A percentile compares a stretch with the other conserved stretches of the same genome.
phyloP scores from a whole-genome alignment of 1,140 invertebrate genomes.

The Drosophila leontia region DNA sequence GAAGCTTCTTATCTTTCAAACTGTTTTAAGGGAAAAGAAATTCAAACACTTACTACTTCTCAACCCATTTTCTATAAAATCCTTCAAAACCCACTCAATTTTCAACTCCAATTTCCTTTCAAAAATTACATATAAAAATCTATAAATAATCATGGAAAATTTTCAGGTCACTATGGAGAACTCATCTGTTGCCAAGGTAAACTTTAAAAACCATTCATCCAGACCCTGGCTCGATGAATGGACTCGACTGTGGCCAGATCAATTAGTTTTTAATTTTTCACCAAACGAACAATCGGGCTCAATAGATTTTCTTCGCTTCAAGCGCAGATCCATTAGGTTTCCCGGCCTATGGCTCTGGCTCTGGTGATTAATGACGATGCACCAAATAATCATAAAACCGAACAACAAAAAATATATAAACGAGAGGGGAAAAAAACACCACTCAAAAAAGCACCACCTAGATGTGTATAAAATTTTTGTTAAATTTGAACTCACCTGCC shows the following conservation, averaged over 20 bases:
- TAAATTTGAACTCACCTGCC: conserved; percentile 69
- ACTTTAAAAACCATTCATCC: conserved; percentile 44
- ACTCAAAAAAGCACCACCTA: conserved; percentile 16
- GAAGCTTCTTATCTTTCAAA: neutral
- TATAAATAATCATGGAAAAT: conserved; percentile 7
- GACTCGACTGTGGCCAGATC: conserved; percentile 49
- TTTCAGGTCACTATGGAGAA: neutral
- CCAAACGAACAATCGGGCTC: conserved; percentile 26
- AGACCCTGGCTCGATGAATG: conserved; percentile 29
- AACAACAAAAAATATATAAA: conserved; percentile 5
- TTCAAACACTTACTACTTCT: too few species aligned
- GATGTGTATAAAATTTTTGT: conserved; percentile 25
- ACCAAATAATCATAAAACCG: conserved; percentile 43
- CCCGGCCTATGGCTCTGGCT: conserved; percentile 26
- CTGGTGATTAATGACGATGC: conserved; percentile 69
- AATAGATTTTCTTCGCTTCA: conserved; percentile 50
- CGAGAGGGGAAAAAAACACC: neutral
- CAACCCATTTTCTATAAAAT: neutral
- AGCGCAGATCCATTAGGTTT: conserved; percentile 51
- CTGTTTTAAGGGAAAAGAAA: too few species aligned
- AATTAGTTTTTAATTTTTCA: conserved; percentile 62
- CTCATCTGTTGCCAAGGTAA: conserved; percentile 18
- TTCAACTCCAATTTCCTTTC: neutral
- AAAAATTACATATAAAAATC: neutral
- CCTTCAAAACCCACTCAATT: too few species aligned